Percentiles rank a stretch among this genome's conserved stretches.
These are phyloP conservation scores for Volucella bombylans DNA, from an alignment of 2,888 invertebrate species.

Conservation along the genomic window DNA sequence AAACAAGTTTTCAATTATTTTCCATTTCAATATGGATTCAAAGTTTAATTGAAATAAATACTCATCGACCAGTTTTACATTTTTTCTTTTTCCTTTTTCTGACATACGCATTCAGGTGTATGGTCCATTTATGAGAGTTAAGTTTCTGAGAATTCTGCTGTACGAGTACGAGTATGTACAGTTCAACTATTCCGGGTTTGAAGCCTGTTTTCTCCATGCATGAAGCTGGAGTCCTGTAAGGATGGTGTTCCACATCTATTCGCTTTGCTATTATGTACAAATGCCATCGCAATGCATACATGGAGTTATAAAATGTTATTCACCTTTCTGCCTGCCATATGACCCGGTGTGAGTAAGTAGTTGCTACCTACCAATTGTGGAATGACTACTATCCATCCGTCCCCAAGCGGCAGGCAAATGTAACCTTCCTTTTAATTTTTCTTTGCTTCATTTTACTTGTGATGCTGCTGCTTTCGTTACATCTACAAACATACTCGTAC, in stretches of 20 bases:
- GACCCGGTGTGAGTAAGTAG: constrained; percentile 16
- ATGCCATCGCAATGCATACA: constrained; percentile 43
- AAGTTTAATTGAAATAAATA: constrained; percentile 65
- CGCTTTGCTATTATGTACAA: constrained; percentile 44
- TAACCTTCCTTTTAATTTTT: constrained; percentile 40
- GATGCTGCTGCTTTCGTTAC: constrained; percentile 15
- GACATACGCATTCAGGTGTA: constrained; percentile 37
- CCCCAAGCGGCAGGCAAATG: constrained; percentile 43
- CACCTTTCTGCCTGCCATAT: constrained; percentile 43
- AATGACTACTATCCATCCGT: constrained; percentile 16
- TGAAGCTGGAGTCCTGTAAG: constrained; percentile 10
- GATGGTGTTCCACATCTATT: constrained; percentile 27
- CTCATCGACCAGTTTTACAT: constrained; percentile 17
- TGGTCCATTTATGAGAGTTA: neutral
- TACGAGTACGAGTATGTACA: constrained; percentile 6
- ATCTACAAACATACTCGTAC: too few species aligned
- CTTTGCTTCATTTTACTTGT: constrained; percentile 8
- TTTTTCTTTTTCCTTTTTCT: constrained; percentile 5
- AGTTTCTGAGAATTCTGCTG: constrained; percentile 20
- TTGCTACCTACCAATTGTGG: constrained; percentile 9
- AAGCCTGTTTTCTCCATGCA: constrained; percentile 6
- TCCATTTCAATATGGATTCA: constrained; percentile 64
- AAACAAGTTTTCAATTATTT: constrained; percentile 71
- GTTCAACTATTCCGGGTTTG: constrained; percentile 54
- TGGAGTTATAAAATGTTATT: constrained; percentile 57